phyloP scores from a whole-genome alignment of 2,113 vertebrate species.

The Protobothrops flavoviridis region DNA sequence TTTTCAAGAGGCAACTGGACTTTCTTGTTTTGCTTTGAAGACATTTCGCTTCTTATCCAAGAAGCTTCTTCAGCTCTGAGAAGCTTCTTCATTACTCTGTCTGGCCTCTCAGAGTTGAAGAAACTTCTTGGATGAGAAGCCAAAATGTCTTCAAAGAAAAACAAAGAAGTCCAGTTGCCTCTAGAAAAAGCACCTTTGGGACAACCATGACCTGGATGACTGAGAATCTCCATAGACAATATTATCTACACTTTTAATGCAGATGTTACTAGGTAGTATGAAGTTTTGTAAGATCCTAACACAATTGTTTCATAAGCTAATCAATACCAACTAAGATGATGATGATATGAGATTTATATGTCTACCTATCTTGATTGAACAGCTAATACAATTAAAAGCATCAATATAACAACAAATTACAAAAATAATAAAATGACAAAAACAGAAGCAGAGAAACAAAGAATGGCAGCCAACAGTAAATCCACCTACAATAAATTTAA shows the following conservation, averaged over 20 bases:
- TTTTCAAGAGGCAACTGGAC: no score
- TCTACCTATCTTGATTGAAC: neutral
- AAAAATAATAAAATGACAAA: neutral
- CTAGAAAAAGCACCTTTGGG: no score
- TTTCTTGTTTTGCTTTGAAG: no score
- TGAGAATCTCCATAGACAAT: neutral
- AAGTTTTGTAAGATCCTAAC: neutral
- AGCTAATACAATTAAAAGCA: neutral
- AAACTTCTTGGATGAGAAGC: no score
- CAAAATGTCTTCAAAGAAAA: no score
- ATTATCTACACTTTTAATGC: neutral
- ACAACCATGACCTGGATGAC: no score
- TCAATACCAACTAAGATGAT: neutral
- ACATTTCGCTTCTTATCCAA: no score
- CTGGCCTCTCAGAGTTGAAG: no score
- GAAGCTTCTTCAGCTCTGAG: no score
- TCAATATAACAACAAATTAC: neutral
- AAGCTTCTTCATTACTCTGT: no score
- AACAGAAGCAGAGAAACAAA: neutral
- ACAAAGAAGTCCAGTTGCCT: no score
- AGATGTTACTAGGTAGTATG: neutral
- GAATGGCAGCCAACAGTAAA: neutral
- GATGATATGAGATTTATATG: neutral
- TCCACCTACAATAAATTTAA: neutral
- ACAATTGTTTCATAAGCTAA: neutral